Evolutionary conservation across 2,888 invertebrate genomes (phyloP).

Genomic region (Phymatocera aterrima): DNA sequence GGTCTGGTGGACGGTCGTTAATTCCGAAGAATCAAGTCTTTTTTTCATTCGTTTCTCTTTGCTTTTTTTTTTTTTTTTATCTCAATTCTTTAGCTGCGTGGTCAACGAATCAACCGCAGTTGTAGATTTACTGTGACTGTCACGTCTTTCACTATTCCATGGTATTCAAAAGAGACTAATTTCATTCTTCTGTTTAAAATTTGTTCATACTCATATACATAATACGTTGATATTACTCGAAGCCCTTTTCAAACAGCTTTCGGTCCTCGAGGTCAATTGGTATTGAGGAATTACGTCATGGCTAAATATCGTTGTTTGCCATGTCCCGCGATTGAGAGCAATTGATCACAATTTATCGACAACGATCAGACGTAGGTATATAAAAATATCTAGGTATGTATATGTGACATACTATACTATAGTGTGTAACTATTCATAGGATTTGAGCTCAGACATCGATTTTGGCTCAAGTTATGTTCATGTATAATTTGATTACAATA

Average conservation of each 20-base stretch:
- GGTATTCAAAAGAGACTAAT: no score
- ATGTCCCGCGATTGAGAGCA: constrained; percentile 21
- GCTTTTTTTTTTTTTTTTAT: neutral
- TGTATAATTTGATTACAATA: no score
- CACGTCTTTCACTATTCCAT: no score
- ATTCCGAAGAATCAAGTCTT: neutral
- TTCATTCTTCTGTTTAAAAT: no score
- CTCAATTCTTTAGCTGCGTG: neutral
- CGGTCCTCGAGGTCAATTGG: constrained; percentile 28
- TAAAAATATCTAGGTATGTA: neutral
- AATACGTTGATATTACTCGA: no score
- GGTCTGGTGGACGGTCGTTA: neutral
- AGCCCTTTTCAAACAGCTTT: neutral
- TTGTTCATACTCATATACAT: neutral
- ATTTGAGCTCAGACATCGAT: no score
- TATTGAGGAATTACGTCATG: constrained; percentile 5
- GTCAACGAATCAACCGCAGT: no score
- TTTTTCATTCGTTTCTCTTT: neutral
- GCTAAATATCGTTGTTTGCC: constrained; percentile 2
- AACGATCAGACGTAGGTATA: neutral
- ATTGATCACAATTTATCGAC: constrained; percentile 37
- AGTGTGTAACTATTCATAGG: no score
- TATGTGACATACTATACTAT: no score
- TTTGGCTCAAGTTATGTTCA: no score
- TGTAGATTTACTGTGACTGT: no score